phyloP scores from a whole-genome alignment of 2,888 invertebrate species.

The Melipona beecheii region DNA sequence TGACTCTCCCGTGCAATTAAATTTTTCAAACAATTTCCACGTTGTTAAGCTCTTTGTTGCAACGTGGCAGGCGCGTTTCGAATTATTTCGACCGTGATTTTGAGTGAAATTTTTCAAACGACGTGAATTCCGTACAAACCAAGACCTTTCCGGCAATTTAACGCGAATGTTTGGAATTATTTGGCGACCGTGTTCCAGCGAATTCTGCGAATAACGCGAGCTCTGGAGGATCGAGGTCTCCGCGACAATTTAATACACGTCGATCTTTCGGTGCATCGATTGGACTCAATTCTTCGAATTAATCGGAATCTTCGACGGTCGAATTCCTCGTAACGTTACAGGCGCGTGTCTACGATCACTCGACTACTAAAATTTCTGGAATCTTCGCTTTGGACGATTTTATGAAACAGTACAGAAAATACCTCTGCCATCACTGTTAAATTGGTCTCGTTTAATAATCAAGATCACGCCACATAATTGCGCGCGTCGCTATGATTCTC shows the following conservation, averaged over 20 bases:
- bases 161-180: background rate
- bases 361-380: background rate
- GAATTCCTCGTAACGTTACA: background rate
- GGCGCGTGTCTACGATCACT: background rate
- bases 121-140: background rate
- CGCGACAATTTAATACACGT: background rate
- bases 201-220: background rate
- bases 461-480: background rate
- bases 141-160: background rate
- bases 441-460: conserved; percentile 21
- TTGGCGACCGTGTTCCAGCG: background rate
- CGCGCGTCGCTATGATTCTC: background rate
- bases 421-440: background rate
- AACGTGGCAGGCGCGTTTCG: too few species aligned
- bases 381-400: background rate
- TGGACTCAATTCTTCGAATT: background rate
- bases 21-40: background rate
- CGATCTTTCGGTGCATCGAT: background rate
- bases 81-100: too few species aligned
- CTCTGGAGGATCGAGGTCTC: background rate
- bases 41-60: too few species aligned
- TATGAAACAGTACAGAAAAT: background rate
- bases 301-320: background rate
- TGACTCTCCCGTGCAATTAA: background rate
- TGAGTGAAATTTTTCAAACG: background rate